These are phyloP conservation scores for Nesoenas mayeri DNA, from an alignment of 2,113 vertebrate genomes.

Conservation along the genomic window DNA sequence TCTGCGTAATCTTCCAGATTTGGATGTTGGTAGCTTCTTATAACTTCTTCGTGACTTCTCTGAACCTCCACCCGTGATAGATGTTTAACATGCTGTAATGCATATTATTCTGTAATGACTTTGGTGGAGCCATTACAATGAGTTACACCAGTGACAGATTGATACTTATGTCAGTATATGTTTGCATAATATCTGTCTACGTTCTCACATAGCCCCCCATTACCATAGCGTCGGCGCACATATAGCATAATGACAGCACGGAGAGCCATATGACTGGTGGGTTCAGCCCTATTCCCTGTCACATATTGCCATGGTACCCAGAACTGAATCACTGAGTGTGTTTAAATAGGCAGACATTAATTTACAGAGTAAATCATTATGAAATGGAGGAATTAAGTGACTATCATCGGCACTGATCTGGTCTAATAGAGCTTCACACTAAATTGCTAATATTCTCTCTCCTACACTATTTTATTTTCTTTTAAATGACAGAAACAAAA, in stretches of 20 bases:
- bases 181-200: constrained; percentile 54
- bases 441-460: constrained; percentile 6
- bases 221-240: neutral
- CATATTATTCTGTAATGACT: constrained; percentile 34
- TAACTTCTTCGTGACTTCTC: neutral
- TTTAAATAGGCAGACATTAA: constrained; percentile 34
- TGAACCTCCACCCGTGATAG: constrained; percentile 1
- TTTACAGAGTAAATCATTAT: constrained; percentile 42
- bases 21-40: neutral
- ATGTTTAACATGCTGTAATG: constrained; percentile 26
- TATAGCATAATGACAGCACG: neutral
- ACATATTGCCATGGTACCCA: constrained; percentile 22
- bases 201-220: constrained; percentile 22
- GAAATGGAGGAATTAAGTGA: constrained; percentile 44
- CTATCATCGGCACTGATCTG: constrained; percentile 19
- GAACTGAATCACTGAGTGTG: neutral
- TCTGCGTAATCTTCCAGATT: neutral
- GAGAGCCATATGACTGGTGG: constrained; percentile 21
- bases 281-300: constrained; percentile 23
- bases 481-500: neutral
- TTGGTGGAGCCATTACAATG: constrained; percentile 50
- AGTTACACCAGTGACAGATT: constrained; percentile 52
- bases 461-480: neutral
- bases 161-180: constrained; percentile 49
- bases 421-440: constrained; percentile 4